Evolutionary conservation across 2,888 invertebrate genomes (phyloP), one percentile per base, ranked within the genome.

Genomic region (Erebia palarica): DNA sequence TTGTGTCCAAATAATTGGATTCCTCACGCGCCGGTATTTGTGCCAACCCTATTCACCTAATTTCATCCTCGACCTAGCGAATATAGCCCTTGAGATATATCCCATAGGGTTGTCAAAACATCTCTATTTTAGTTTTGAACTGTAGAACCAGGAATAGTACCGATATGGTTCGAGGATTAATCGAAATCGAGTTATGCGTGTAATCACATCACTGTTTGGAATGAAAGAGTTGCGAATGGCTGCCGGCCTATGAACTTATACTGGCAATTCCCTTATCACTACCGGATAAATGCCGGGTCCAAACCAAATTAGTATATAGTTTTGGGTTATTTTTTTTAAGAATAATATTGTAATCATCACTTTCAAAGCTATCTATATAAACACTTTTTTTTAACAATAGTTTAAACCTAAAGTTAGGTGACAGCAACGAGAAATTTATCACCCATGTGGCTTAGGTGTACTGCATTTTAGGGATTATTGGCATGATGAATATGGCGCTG

Each of bases 1-100:
- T 88, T 86, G 87, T 86, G 84, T 82, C 83, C 85, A 84, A 82
- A 88, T 90, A 90, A 90, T 89, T 90, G 89, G 88, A 89, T 88
- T 84, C 79, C 82, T 80, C 81, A 76, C 78, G 77, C 76, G 71
- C 75, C 72, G 61, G 60, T 71, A 66, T 69, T 36, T 44, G 68
- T 60, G 61, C 70, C 73, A 73, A 74, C 72, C 65, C 69, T 69
- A 70, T 70, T 67, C 73, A 69, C 51, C 69, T 71, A 67, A 69
- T 73, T 72, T 63, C 51, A 42, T 36, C 18, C n/a, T n/a, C 7
- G 10, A 16, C 70, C 67, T 11, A 14, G 42, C 69, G 27, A 77
- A 74, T 66, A 53, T 73, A 59, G 47, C 57, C 73, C 63, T 58
- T 75, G 72, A 49, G 0, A 0, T 0, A 2, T 10, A 14, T 2